Evolutionary conservation across 1,140 invertebrate genomes (phyloP).

Genomic region (Pseudomyrmex pallidus): DNA sequence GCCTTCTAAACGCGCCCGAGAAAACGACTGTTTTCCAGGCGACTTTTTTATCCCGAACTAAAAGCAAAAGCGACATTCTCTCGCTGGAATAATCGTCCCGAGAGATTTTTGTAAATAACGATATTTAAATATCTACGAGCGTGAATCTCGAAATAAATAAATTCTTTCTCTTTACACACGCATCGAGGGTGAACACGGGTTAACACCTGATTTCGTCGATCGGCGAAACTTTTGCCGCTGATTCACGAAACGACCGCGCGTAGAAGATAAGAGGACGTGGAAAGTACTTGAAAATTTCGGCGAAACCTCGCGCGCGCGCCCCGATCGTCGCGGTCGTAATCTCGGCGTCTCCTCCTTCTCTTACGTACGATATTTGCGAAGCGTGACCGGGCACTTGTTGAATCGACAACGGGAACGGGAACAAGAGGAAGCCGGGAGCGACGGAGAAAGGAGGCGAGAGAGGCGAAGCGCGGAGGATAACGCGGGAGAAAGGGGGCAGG

Average conservation of each 20-base stretch:
- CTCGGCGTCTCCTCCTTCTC: conserved; percentile 44
- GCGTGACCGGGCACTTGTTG: conserved; percentile 82
- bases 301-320: conserved; percentile 9
- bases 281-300: conserved; percentile 47
- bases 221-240: conserved; percentile 23
- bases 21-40: conserved; percentile 53
- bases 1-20: conserved; percentile 52
- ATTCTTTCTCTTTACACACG: too few species aligned
- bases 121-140: neutral
- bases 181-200: neutral
- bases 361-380: conserved; percentile 73
- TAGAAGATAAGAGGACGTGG: neutral
- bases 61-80: conserved; percentile 1
- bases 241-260: neutral
- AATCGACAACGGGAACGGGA: conserved; percentile 77
- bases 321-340: conserved; percentile 32
- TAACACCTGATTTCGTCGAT: conserved; percentile 19
- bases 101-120: neutral
- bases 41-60: conserved; percentile 6
- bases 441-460: conserved; percentile 50
- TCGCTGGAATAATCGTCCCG: neutral
- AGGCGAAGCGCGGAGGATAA: conserved; percentile 15
- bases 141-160: too few species aligned
- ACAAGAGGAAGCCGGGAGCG: conserved; percentile 48
- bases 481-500: conserved; percentile 17